These are phyloP conservation scores for Rostratula benghalensis DNA, from an alignment of 2,113 vertebrate species.

Conservation along the genomic window DNA sequence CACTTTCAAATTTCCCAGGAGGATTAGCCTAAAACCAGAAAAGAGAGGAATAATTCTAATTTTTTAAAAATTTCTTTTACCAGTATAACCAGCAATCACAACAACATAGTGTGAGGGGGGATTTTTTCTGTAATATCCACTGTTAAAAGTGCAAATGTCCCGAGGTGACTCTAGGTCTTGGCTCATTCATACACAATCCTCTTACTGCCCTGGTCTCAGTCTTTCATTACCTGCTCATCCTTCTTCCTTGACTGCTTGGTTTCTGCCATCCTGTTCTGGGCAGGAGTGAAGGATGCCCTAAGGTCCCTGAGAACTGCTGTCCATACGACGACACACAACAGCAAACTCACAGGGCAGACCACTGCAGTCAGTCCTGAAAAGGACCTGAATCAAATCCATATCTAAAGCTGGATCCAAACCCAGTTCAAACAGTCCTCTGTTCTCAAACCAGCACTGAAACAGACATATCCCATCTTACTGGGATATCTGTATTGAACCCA, in stretches of 20 bases:
- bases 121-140: neutral
- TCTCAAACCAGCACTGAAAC: neutral
- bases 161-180: neutral
- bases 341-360: neutral
- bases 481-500: neutral
- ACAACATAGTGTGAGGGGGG: neutral
- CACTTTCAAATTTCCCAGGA: neutral
- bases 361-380: neutral
- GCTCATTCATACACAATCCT: neutral
- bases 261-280: neutral
- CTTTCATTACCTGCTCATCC: neutral
- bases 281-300: neutral
- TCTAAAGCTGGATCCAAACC: neutral
- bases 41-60: neutral
- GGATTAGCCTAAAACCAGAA: neutral
- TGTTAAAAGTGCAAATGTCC: neutral
- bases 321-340: neutral
- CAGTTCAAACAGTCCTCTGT: neutral
- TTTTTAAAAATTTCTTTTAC: neutral
- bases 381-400: neutral
- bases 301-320: neutral
- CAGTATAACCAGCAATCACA: neutral
- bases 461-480: neutral
- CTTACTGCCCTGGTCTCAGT: neutral
- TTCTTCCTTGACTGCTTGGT: neutral